Evolutionary conservation across 2,888 invertebrate genomes (phyloP).

Genomic region (Rhorus exstirpatorius): DNA sequence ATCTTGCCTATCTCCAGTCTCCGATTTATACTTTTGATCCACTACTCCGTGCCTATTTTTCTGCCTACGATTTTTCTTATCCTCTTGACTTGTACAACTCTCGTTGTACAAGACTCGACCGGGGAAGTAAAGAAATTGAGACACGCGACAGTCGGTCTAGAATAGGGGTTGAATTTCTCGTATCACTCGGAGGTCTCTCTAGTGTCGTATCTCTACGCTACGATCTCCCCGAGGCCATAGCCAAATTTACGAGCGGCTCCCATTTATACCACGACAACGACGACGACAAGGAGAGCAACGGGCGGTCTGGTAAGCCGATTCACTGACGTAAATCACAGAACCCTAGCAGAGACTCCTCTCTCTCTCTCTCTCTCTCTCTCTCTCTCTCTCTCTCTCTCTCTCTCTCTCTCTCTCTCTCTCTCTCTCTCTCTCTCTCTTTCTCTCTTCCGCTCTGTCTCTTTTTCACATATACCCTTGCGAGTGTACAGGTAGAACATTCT

Average conservation of each 20-base stretch:
- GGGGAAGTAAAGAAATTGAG: slow-evolving; percentile 17
- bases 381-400: slow-evolving; percentile 17
- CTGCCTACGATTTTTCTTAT: too few species aligned
- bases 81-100: too few species aligned
- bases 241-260: slow-evolving; percentile 72
- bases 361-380: slow-evolving; percentile 13
- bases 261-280: slow-evolving; percentile 66
- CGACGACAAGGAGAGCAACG: slow-evolving; percentile 30
- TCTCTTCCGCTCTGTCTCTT: neutral
- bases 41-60: too few species aligned
- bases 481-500: slow-evolving; percentile 18
- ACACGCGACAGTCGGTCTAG: slow-evolving; percentile 61
- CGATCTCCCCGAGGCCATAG: slow-evolving; percentile 71
- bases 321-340: slow-evolving; percentile 74
- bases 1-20: too few species aligned
- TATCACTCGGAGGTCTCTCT: slow-evolving; percentile 62
- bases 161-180: slow-evolving; percentile 59
- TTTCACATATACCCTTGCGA: slow-evolving; percentile 32
- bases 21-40: too few species aligned
- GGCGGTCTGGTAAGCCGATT: slow-evolving; percentile 75
- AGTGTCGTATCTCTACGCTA: slow-evolving; percentile 67
- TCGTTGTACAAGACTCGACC: too few species aligned
- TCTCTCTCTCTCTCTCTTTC: neutral
- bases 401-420: neutral
- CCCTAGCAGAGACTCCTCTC: slow-evolving; percentile 27